phyloP scores from a whole-genome alignment of 2,888 invertebrate species.

The Ochropleura leucogaster region DNA sequence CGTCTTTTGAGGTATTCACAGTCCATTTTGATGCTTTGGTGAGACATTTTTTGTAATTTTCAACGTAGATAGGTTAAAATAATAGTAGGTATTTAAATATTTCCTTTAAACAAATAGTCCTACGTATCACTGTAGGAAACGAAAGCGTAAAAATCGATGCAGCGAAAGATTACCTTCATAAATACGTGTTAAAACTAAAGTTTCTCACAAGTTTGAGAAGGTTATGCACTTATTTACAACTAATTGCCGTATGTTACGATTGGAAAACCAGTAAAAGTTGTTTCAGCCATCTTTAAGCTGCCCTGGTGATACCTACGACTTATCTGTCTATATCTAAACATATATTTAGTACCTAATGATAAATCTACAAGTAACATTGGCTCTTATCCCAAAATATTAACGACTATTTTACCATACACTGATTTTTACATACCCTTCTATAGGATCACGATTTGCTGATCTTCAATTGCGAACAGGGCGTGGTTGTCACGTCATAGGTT shows the following conservation, averaged over 20 bases:
- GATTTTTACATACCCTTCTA: slow-evolving; percentile 50
- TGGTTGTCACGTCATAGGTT: slow-evolving; percentile 65
- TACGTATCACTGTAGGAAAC: rapidly evolving
- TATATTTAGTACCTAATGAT: slow-evolving; percentile 24
- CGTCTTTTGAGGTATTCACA: rapidly evolving
- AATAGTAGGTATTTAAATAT: slow-evolving; percentile 1
- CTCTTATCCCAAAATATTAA: slow-evolving; percentile 63
- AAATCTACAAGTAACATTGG: slow-evolving; percentile 58
- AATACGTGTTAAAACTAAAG: neutral
- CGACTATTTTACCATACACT: slow-evolving; percentile 59
- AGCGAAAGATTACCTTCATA: neutral
- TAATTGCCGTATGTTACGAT: neutral
- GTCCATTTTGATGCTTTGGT: rapidly evolving
- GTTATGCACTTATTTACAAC: slow-evolving; percentile 4
- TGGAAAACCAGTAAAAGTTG: slow-evolving; percentile 18
- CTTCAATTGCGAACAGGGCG: slow-evolving; percentile 65
- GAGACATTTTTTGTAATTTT: neutral
- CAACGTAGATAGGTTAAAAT: rapidly evolving
- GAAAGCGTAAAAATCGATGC: neutral
- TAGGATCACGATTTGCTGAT: slow-evolving; percentile 40
- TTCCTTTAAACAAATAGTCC: rapidly evolving
- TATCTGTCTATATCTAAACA: slow-evolving; percentile 5
- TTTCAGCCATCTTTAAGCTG: slow-evolving; percentile 54
- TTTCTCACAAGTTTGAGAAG: slow-evolving; percentile 17
- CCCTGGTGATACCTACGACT: slow-evolving; percentile 22